phyloP scores from a whole-genome alignment of 2,113 vertebrate species.

The Tetrao urogallus region DNA sequence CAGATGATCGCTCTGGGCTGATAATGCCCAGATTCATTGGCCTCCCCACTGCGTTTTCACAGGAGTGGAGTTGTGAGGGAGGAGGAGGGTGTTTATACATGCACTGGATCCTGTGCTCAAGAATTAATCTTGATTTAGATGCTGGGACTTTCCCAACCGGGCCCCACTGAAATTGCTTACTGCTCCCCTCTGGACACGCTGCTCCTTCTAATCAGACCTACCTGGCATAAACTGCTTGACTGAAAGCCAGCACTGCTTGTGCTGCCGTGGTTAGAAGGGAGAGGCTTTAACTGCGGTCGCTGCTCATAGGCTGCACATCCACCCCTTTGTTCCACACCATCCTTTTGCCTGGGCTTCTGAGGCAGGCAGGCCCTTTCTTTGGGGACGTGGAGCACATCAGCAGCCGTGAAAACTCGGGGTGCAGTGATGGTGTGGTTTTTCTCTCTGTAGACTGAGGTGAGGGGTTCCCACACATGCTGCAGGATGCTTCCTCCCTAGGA shows the following conservation, averaged over 20 bases:
- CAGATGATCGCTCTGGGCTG: constrained; percentile 51
- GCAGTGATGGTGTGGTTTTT: not conserved
- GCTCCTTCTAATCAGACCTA: constrained; percentile 66
- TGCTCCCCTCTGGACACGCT: constrained; percentile 69
- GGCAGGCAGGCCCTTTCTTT: not conserved
- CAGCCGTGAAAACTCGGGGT: not conserved
- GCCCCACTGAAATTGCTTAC: constrained; percentile 58
- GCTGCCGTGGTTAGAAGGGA: constrained; percentile 10
- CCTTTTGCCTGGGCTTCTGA: not conserved
- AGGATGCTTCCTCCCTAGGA: constrained; percentile 22
- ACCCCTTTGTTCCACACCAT: not conserved
- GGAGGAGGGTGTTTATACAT: constrained; percentile 57
- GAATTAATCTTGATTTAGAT: constrained; percentile 68
- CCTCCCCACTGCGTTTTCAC: constrained; percentile 3
- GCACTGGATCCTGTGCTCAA: constrained; percentile 15
- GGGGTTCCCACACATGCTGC: constrained; percentile 13
- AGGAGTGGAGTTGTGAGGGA: not conserved
- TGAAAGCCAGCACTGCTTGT: constrained; percentile 23
- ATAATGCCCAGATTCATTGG: constrained; percentile 48
- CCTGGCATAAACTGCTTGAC: constrained; percentile 51
- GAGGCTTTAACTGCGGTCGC: constrained; percentile 34
- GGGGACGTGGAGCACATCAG: not conserved
- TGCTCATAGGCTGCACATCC: not conserved
- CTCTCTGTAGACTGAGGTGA: not conserved
- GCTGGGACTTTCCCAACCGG: constrained; percentile 70